These are phyloP conservation scores for Ophion costatus DNA, from an alignment of 2,888 invertebrate species.

Conservation along the genomic window DNA sequence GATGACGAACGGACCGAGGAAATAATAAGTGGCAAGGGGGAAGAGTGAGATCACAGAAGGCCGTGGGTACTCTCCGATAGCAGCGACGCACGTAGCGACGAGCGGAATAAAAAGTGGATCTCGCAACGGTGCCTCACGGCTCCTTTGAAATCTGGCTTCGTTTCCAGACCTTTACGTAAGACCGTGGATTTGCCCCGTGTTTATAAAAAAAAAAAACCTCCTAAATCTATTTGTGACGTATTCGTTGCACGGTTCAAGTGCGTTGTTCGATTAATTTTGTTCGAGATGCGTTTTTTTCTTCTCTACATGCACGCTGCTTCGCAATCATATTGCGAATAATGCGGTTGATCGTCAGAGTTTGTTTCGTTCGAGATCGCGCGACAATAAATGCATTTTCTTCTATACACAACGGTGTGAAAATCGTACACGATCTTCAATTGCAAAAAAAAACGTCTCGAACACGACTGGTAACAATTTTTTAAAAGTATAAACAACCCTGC, in stretches of 20 bases:
- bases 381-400: background rate
- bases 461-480: conserved; percentile 51
- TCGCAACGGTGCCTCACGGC: too few relatives aligned
- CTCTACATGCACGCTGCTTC: conserved; percentile 17
- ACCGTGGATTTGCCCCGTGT: conserved; percentile 31
- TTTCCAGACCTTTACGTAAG: too few relatives aligned
- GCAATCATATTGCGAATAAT: conserved; percentile 24
- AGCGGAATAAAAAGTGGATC: too few relatives aligned
- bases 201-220: conserved; percentile 38
- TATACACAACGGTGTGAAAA: background rate
- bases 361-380: conserved; percentile 1
- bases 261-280: conserved; percentile 20
- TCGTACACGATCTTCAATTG: conserved; percentile 14
- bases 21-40: too few relatives aligned
- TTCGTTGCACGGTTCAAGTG: conserved; percentile 4
- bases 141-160: too few relatives aligned
- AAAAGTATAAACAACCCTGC: conserved; percentile 7
- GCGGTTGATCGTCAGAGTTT: conserved; percentile 18
- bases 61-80: too few relatives aligned
- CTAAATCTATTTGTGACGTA: conserved; percentile 30
- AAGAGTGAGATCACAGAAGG: too few relatives aligned
- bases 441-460: conserved; percentile 31
- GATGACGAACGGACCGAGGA: too few relatives aligned
- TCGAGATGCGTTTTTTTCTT: conserved; percentile 17
- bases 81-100: too few relatives aligned